Evolutionary conservation across 2,888 invertebrate genomes (phyloP).

Genomic region (Leptopilina myrica): DNA sequence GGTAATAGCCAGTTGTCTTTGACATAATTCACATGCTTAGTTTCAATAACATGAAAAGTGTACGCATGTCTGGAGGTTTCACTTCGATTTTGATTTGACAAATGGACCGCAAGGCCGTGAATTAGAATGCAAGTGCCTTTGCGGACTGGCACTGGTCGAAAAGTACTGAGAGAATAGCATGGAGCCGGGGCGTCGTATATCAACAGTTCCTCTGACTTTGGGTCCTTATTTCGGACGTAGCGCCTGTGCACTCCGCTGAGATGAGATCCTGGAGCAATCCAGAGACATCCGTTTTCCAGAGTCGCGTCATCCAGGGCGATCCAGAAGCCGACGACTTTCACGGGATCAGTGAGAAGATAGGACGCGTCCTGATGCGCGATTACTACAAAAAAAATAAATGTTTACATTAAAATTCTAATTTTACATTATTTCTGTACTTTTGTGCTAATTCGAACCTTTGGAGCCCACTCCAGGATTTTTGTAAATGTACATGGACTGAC

Average conservation of each 20-base stretch:
- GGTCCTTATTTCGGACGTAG: conserved; percentile 84
- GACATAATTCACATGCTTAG: conserved; percentile 85
- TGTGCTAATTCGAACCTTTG: conserved; percentile 81
- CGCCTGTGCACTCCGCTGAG: conserved; percentile 87
- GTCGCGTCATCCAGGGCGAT: conserved; percentile 97
- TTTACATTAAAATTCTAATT: too few species aligned
- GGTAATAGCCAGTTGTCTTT: conserved; percentile 93
- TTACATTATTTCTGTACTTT: too few species aligned
- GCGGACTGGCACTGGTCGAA: conserved; percentile 87
- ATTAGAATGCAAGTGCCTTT: conserved; percentile 94
- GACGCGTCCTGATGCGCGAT: conserved; percentile 91
- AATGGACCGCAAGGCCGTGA: conserved; percentile 95
- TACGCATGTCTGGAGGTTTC: conserved; percentile 92
- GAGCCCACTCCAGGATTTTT: conserved; percentile 95
- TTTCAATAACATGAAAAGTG: conserved; percentile 96
- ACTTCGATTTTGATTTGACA: conserved; percentile 92
- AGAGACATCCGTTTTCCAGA: conserved; percentile 95
- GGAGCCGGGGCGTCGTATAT: conserved; percentile 85
- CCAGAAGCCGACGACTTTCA: conserved; percentile 93
- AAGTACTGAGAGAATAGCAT: conserved; percentile 85
- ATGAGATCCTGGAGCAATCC: conserved; percentile 95
- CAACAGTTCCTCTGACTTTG: conserved; percentile 79
- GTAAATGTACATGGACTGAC: conserved; percentile 98
- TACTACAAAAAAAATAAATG: conserved; percentile 78
- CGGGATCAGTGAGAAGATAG: conserved; percentile 91